Conservation (phyloP, 2,113 vertebrate species). For the Hipposideros armiger region DNA sequence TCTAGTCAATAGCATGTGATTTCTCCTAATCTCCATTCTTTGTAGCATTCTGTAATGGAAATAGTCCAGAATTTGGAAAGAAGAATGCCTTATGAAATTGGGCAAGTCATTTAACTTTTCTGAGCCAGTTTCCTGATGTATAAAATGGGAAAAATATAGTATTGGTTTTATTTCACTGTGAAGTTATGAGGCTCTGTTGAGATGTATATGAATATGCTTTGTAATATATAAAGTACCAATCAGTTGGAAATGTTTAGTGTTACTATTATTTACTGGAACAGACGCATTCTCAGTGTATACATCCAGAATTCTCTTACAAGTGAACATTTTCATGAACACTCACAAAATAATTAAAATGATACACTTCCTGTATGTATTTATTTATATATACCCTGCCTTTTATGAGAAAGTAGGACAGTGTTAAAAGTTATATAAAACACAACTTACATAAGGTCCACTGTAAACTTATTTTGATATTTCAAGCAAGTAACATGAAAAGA, state of each 20-base stretch:
- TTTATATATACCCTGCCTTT: background rate
- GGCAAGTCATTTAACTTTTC: background rate
- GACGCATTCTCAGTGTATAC: background rate
- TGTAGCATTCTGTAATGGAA: conserved; percentile 5
- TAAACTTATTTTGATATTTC: conserved; percentile 51
- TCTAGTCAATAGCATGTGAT: background rate
- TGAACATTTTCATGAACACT: background rate
- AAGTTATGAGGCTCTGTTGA: background rate
- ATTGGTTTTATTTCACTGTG: background rate
- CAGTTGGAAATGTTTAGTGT: background rate
- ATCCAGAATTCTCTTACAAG: background rate
- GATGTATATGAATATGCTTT: conserved; percentile 13
- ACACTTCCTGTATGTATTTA: background rate
- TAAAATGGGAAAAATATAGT: background rate
- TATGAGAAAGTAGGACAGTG: background rate
- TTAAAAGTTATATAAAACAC: conserved; percentile 24
- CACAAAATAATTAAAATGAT: background rate
- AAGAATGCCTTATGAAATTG: background rate
- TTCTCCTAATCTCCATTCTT: background rate
- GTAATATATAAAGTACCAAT: background rate
- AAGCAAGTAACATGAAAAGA: conserved; percentile 9
- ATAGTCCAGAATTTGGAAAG: background rate
- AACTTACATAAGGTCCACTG: background rate
- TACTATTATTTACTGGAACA: conserved; percentile 17
- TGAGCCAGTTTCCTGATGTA: background rate